Evolutionary conservation across 2,888 invertebrate genomes (phyloP), one percentile per base, ranked within the genome.

Genomic region (Eilema griseolum): DNA sequence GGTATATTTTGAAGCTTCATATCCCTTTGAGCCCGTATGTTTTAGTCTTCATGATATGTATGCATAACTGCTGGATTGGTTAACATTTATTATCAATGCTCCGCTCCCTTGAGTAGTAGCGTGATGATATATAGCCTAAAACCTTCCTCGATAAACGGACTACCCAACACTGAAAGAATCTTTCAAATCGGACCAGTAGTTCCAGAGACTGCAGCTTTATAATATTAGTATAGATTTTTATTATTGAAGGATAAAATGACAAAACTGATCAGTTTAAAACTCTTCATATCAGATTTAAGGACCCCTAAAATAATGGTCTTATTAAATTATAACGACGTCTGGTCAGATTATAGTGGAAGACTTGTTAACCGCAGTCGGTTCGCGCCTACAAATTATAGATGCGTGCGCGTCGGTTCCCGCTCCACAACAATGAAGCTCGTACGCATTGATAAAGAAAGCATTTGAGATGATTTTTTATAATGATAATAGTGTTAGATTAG

Each of bases 291-390:
- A 20, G 33, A 31, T 14, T 33, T 14, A 67, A 69, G 28, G 75
- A 66, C 24, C 69, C 59, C 62, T 68, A 76, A 71, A 61, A 57
- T 52, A 63, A 71, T 46, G 56, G 24, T 63, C 24, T 46, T 46
- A 73, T 79, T 78, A 77, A 74, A 70, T 57, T 16, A 12, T 78
- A 83, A 83, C 80, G 71, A 75, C 57, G 66, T 74, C 70, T 75
- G 77, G 67, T 77, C 77, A 79, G 81, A 83, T 83, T 81, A 82
- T 74, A 73, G 76, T 61, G 68, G 41, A 52, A 69, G 67, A 76
- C 77, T 75, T 73, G 73, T 70, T 72, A 77, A 80, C 74, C 68
- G 59, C 66, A 31, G 72, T 46, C 66, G 72, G 73, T 74, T 71
- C 37, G 69, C 68, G 69, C 75, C 77, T 78, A 75, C 71, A 75